Base-by-base conservation (phyloP, 2,888 invertebrate species). In the Clanis bilineata region DNA sequence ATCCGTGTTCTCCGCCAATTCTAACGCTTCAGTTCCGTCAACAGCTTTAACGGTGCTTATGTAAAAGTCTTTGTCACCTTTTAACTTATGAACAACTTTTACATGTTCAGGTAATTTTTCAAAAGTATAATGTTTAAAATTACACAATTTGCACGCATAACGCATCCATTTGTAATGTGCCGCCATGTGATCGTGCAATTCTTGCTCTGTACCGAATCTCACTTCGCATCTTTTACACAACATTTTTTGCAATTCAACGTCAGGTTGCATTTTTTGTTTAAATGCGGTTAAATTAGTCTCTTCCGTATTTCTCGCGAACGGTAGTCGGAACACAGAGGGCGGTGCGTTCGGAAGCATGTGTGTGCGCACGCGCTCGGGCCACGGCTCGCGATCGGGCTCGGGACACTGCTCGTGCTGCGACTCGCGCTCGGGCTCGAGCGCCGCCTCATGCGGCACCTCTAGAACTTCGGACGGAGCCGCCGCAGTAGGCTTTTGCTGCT, bases 111-210 rank as follows among this genome's bases (percentile, higher is more conserved):
- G 93, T 47, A 95, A 93, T 66, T 95, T 94, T 55, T 93, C 93
- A 68, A 94, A 95, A 12, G 93, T 86, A 68, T 94, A 95, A 62
- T 95, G 93, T 74, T 94, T 94, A 74, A 94, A 96, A 57, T 94
- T 93, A 81, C 97, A 97, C 18, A 95, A 82, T 72, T 94, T 95
- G 76, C 97, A 97, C 60, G 95, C 95, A 77, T 95, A 97, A 28
- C 96, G 93, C 72, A 94, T 93, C 94, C 95, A 95, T 62, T 94
- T 94, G 62, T 95, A 93, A 76, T 96, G 96, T 3, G 72, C 72
- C 0, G 95, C 94, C 84, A 95, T 94, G 70, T 96, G 96, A 54
- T 86, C 82, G 23, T 94, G 87, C 5, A 95, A 76, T 66, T 93
- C 93, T 56, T 89, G 85, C 15, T 92, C 74, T 28, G 92, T 89